These are phyloP conservation scores for Avahi laniger DNA, from an alignment of 2,797 vertebrate genomes.

Conservation along the genomic window DNA sequence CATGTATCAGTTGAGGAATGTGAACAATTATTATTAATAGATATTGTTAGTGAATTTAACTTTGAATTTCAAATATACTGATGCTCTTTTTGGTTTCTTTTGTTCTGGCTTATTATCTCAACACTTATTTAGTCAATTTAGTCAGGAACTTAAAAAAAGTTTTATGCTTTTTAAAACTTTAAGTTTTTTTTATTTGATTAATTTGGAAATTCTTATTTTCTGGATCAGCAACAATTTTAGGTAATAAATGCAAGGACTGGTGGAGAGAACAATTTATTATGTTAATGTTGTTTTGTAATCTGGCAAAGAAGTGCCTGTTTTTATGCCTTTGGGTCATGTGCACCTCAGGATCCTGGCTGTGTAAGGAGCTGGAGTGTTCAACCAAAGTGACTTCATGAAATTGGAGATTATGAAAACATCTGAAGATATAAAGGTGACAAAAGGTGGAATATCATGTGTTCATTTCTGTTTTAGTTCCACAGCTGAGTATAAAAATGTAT, in stretches of 20 bases:
- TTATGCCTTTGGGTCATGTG: not conserved
- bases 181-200: not conserved
- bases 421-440: not conserved
- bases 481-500: not conserved
- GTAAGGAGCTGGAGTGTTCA: not conserved
- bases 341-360: not conserved
- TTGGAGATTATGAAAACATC: slow-evolving; percentile 2
- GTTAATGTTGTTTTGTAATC: not conserved
- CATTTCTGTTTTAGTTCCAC: not conserved
- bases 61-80: not conserved
- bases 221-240: not conserved
- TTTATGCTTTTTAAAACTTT: not conserved
- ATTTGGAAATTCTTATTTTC: not conserved
- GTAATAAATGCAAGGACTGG: not conserved
- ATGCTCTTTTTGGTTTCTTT: not conserved
- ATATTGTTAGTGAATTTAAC: slow-evolving; percentile 3
- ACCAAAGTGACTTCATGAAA: not conserved
- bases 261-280: not conserved
- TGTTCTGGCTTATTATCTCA: not conserved
- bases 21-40: not conserved
- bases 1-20: not conserved
- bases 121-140: not conserved
- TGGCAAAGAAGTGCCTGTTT: not conserved
- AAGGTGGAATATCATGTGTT: not conserved
- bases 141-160: not conserved